These are phyloP conservation scores for Acanthiza pusilla DNA, from an alignment of 2,797 vertebrate species.

Conservation along the genomic window DNA sequence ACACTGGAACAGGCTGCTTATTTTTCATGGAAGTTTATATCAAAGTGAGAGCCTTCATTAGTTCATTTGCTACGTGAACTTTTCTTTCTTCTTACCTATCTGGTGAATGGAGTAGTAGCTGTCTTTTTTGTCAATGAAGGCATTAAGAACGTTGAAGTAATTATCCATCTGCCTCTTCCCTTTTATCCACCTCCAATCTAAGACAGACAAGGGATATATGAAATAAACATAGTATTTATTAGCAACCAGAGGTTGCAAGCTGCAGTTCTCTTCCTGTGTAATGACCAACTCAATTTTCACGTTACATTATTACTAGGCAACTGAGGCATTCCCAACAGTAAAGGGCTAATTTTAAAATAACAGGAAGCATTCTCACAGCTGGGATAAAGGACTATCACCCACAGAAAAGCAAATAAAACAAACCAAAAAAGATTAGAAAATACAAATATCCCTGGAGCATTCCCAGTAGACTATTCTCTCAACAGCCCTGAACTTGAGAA, in stretches of 20 bases:
- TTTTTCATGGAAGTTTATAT: neutral
- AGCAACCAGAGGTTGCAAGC: neutral
- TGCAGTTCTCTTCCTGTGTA: neutral
- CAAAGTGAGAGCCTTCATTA: neutral
- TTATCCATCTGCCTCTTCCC: conserved; percentile 84
- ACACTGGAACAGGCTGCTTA: neutral
- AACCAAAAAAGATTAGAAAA: neutral
- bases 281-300: neutral
- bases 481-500: neutral
- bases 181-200: conserved; percentile 93
- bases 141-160: conserved; percentile 90
- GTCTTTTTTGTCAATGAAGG: conserved; percentile 98
- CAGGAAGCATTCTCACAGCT: neutral
- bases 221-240: neutral
- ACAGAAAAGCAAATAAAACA: neutral
- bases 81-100: conserved; percentile 81
- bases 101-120: conserved; percentile 99
- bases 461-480: neutral
- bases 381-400: neutral
- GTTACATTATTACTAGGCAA: neutral
- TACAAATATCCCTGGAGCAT: neutral
- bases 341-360: neutral
- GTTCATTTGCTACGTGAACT: neutral
- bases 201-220: neutral
- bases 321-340: neutral